These are phyloP conservation scores for Alviniconcha marisindica DNA, from an alignment of 1,140 invertebrate genomes.

Conservation along the genomic window DNA sequence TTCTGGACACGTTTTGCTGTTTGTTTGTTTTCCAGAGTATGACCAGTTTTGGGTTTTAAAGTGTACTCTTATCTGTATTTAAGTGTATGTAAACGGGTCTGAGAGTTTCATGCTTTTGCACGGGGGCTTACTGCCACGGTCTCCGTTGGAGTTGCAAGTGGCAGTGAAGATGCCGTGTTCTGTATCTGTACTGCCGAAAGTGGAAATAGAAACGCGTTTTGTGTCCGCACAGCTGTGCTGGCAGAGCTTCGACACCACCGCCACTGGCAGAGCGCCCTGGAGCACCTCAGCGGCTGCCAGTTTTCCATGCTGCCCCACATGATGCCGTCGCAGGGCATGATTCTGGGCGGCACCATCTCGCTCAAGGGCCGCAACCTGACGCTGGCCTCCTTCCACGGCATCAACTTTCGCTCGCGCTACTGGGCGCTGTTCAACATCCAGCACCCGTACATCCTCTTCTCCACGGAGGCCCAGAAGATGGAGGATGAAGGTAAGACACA, in stretches of 20 bases:
- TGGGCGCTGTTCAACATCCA: constrained; percentile 97
- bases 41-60: too few species aligned
- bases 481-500: constrained; percentile 63
- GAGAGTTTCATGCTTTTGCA: too few species aligned
- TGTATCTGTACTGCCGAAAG: too few species aligned
- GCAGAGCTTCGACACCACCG: constrained; percentile 84
- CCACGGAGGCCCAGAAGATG: constrained; percentile 89
- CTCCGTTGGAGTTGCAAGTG: too few species aligned
- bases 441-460: constrained; percentile 96
- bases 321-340: constrained; percentile 84
- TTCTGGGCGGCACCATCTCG: constrained; percentile 88
- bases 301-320: constrained; percentile 85
- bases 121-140: too few species aligned
- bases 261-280: constrained; percentile 92
- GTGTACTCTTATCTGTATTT: too few species aligned
- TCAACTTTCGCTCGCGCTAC: constrained; percentile 97
- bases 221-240: constrained; percentile 47
- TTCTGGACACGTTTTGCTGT: too few species aligned
- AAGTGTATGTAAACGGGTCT: too few species aligned
- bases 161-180: too few species aligned
- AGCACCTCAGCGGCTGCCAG: constrained; percentile 83
- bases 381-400: constrained; percentile 97
- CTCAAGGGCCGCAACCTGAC: constrained; percentile 92
- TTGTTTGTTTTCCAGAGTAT: too few species aligned
- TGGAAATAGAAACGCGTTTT: too few species aligned